These are phyloP conservation scores for Willisornis vidua DNA, from an alignment of 2,113 vertebrate genomes.

Conservation along the genomic window DNA sequence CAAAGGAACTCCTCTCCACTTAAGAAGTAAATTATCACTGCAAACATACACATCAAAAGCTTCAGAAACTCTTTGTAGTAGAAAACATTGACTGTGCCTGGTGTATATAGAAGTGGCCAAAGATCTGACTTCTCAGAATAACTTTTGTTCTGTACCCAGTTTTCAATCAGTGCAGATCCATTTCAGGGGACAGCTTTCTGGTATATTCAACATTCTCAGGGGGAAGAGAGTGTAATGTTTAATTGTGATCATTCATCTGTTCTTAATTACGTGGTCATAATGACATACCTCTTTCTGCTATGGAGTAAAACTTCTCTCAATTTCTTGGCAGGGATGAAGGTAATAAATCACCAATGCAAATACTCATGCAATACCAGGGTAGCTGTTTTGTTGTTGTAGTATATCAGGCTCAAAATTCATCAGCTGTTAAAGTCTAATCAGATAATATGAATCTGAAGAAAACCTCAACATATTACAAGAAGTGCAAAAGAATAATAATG, in stretches of 20 bases:
- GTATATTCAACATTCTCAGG: background rate
- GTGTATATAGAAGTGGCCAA: background rate
- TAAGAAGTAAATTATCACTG: background rate
- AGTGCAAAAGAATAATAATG: background rate
- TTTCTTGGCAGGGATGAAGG: rapidly evolving
- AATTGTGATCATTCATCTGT: background rate
- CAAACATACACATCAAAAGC: background rate
- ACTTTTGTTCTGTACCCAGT: background rate
- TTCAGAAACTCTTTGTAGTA: background rate
- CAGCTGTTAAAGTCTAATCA: background rate
- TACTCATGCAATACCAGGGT: background rate
- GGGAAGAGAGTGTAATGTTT: background rate
- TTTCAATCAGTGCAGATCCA: background rate
- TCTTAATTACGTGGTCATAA: background rate
- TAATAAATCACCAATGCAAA: background rate
- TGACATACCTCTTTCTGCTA: background rate
- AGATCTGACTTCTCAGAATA: background rate
- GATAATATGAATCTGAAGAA: background rate
- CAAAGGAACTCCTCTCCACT: background rate
- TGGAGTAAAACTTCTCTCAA: background rate
- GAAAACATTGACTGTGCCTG: background rate
- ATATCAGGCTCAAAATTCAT: background rate
- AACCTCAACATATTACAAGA: background rate
- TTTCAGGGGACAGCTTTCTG: background rate
- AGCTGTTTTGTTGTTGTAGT: background rate